Conservation (phyloP, 2,888 invertebrate species). For the Germaria angustata region DNA sequence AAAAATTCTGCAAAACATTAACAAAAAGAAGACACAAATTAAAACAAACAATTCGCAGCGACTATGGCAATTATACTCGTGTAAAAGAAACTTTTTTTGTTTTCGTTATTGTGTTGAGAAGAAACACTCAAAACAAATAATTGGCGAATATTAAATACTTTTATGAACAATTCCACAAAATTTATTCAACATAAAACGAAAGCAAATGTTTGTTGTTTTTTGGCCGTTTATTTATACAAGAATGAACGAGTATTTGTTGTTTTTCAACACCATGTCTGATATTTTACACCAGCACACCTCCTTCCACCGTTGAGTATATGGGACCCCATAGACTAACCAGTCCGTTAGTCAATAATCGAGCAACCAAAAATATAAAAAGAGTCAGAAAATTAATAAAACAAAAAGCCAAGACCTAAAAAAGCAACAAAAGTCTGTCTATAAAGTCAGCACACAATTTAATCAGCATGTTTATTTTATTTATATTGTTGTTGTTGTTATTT, state of each 20-base stretch:
- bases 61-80: conserved; percentile 21
- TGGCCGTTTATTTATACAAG: conserved; percentile 2
- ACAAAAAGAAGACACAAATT: conserved; percentile 62
- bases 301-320: background rate
- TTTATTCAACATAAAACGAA: conserved; percentile 48
- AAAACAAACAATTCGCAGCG: conserved; percentile 66
- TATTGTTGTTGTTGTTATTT: conserved; percentile 33
- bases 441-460: conserved; percentile 60
- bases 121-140: conserved; percentile 62
- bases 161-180: conserved; percentile 47
- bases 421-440: conserved; percentile 48
- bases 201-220: conserved; percentile 9
- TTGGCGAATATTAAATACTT: conserved; percentile 64
- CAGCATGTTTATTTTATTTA: conserved; percentile 50
- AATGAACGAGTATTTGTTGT: conserved; percentile 20
- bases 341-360: conserved; percentile 30
- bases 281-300: background rate
- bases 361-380: conserved; percentile 23
- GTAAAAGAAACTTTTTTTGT: conserved; percentile 28
- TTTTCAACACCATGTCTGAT: conserved; percentile 49
- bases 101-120: background rate
- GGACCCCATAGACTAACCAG: conserved; percentile 5
- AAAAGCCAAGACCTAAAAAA: conserved; percentile 43
- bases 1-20: conserved; percentile 1
- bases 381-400: conserved; percentile 11